These are phyloP conservation scores for Parazoanthus atlanticus DNA, from an alignment of 92 coral and sea anemone species.

Conservation along the genomic window DNA sequence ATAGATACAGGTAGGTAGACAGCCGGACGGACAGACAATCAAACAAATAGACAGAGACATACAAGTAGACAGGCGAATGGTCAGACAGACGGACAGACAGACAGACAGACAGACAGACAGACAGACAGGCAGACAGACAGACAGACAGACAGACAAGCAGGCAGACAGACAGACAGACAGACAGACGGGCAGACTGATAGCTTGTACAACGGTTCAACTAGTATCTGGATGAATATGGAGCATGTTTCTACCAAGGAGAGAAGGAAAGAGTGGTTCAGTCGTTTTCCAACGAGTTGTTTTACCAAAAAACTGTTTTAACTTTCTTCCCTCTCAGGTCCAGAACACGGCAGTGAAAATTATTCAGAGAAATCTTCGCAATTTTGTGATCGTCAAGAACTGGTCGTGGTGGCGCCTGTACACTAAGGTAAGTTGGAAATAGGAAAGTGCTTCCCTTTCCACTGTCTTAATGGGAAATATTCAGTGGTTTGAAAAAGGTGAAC, in stretches of 20 bases:
- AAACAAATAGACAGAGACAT: too few species aligned
- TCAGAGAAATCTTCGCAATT: slow-evolving; percentile 92
- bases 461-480: too few species aligned
- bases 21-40: not conserved
- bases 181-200: not conserved
- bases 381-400: slow-evolving; percentile 89
- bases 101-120: not conserved
- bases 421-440: slow-evolving; percentile 60
- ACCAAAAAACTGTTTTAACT: not conserved
- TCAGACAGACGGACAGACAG: not conserved
- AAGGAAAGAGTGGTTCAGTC: not conserved
- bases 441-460: not conserved
- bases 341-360: slow-evolving; percentile 90
- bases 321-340: slow-evolving; percentile 68
- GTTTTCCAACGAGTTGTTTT: not conserved
- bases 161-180: not conserved
- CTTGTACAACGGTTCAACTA: too few species aligned
- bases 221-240: too few species aligned
- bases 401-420: slow-evolving; percentile 98
- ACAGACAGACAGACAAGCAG: not conserved
- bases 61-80: not conserved
- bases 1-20: not conserved
- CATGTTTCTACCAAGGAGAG: too few species aligned
- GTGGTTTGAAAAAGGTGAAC: too few species aligned
- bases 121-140: not conserved